These are phyloP conservation scores for Parauchenoglanis ngamensis DNA, from an alignment of 2,797 vertebrate species.

Conservation along the genomic window DNA sequence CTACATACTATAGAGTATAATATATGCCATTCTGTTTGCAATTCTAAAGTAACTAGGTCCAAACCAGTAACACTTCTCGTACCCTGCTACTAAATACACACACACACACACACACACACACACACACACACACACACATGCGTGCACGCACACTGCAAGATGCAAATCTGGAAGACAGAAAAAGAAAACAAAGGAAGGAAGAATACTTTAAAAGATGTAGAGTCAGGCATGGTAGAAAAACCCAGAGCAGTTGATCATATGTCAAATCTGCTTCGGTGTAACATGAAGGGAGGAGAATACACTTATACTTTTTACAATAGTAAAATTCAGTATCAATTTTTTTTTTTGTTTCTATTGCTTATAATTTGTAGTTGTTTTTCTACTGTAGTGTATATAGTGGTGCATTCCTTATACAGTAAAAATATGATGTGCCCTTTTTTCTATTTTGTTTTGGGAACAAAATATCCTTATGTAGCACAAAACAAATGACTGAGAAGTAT, in stretches of 20 bases:
- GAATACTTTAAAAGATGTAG: neutral
- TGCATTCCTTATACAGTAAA: neutral
- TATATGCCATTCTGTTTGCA: neutral
- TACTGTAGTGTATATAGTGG: neutral
- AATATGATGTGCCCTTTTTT: neutral
- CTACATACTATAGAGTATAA: neutral
- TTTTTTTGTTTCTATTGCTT: neutral
- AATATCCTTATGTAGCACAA: neutral
- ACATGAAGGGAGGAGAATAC: neutral
- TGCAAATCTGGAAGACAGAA: conserved; percentile 6
- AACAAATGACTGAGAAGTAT: neutral
- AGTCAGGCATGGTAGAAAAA: too few species aligned
- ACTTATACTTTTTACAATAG: neutral
- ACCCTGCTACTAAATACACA: neutral
- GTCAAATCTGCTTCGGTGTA: neutral
- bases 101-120: neutral
- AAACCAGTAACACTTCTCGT: neutral
- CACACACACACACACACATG: neutral
- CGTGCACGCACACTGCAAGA: neutral
- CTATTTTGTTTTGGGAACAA: neutral
- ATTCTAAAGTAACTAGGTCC: neutral
- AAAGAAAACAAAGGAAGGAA: neutral
- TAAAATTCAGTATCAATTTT: neutral
- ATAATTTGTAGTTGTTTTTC: neutral
- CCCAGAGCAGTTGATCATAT: neutral